Evolutionary conservation across 2,888 invertebrate species (phyloP).

Genomic region (Lepidochitona cinerea): DNA sequence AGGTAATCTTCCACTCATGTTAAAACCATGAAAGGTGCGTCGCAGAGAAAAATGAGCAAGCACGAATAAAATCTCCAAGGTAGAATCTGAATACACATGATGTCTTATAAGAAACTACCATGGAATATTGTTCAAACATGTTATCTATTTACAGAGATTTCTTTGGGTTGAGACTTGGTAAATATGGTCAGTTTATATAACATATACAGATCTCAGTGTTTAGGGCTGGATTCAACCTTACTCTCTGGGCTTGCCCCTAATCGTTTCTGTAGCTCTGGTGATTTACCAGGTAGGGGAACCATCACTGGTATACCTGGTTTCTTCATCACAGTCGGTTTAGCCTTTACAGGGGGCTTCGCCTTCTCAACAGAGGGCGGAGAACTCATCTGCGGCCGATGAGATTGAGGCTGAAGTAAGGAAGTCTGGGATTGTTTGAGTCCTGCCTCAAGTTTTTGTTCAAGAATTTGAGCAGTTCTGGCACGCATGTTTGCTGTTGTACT

Average conservation of each 20-base stretch:
- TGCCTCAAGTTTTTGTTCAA: background rate
- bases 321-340: conserved; percentile 85
- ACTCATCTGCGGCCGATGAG: conserved; percentile 11
- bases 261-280: background rate
- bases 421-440: conserved; percentile 3
- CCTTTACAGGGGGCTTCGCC: conserved; percentile 73
- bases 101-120: too few relatives aligned
- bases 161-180: too few relatives aligned
- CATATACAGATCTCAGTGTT: background rate
- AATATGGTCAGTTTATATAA: background rate
- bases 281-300: background rate
- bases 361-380: conserved; percentile 64
- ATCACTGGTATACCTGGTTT: conserved; percentile 61
- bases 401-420: conserved; percentile 5
- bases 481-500: conserved; percentile 19
- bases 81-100: too few relatives aligned
- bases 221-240: background rate
- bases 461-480: background rate
- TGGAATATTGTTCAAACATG: background rate
- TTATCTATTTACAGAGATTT: too few relatives aligned
- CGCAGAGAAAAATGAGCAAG: too few relatives aligned
- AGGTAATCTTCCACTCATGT: too few relatives aligned
- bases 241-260: background rate
- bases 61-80: too few relatives aligned
- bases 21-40: too few relatives aligned